A percentile compares a stretch with the other conserved stretches of the same genome.
Evolutionary conservation across 2,113 vertebrate species (phyloP).

Genomic region (Mungos mungo): DNA sequence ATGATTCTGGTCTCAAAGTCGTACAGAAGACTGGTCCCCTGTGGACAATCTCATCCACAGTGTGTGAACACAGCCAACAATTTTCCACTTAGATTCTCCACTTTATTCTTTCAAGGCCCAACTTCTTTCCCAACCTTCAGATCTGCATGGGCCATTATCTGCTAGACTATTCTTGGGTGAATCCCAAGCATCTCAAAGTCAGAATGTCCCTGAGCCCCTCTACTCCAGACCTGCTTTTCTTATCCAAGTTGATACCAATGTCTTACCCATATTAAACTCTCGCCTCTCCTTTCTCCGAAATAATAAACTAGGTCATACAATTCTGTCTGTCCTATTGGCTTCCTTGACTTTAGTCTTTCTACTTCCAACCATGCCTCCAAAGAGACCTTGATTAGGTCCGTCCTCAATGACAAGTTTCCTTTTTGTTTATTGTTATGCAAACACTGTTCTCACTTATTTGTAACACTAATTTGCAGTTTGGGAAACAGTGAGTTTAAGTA

Average conservation of each 20-base stretch:
- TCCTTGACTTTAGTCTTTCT: background rate
- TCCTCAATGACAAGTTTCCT: background rate
- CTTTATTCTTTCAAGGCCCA: background rate
- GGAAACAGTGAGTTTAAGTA: background rate
- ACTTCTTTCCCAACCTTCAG: background rate
- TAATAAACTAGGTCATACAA: background rate
- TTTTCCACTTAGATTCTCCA: background rate
- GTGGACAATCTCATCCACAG: background rate
- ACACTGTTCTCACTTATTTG: background rate
- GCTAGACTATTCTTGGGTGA: background rate
- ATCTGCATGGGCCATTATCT: background rate
- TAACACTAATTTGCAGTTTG: background rate
- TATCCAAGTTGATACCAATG: fast-evolving
- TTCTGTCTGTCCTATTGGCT: background rate
- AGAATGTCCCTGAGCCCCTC: background rate
- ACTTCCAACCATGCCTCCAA: background rate
- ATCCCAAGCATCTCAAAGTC: background rate
- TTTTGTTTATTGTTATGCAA: background rate
- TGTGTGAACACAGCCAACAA: background rate
- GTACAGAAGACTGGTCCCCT: background rate
- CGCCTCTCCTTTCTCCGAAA: background rate
- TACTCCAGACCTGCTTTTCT: background rate
- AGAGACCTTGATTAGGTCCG: background rate
- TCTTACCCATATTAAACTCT: background rate
- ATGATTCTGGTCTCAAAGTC: background rate